Evolutionary conservation across 2,113 vertebrate species (phyloP), one percentile per base, ranked within the genome.

Genomic region (Cyphomyrus plagiostoma): DNA sequence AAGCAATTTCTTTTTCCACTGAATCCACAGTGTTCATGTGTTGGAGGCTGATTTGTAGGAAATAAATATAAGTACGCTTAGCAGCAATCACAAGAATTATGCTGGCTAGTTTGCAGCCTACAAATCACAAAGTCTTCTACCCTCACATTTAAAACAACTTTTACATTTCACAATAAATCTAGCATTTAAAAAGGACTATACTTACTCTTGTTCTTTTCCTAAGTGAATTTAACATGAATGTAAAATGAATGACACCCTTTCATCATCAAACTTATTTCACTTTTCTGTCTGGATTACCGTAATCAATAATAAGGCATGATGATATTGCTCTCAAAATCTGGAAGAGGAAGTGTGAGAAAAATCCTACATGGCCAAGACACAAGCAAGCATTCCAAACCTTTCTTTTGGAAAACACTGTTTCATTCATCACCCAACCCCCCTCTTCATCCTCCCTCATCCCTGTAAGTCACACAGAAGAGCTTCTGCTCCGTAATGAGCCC

Each of bases 351-450:
- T 94, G 95, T 96, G 96, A 96, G 96, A 97, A 90, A 96, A 95
- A 93, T 94, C 93, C 95, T 96, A 95, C 96, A 96, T 95, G 95
- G 95, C 94, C 94, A 95, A 94, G 96, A 95, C 96, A 95, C 94
- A 93, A 95, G 94, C 95, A 95, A 95, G 95, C 94, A 94, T 93
- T 94, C 95, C 94, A 56, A 96, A 95, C 95, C 95, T 95, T 96
- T 96, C 92, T 92, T 93, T 92, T 26, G 91, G 90, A 93, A 93
- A 95, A 96, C 96, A 96, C 95, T 94, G 89, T 95, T 4, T 95
- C 96, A 96, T 96, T 97, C 96, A 96, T 96, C 95, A 95, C 93
- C 93, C 91, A 91, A 91, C 93, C 94, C 94, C 94, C 95, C 94
- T 93, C 95, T 0, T 21, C 26, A 39, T 15, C 50, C 49, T 49